Evolutionary conservation across 2,888 invertebrate genomes (phyloP).

Genomic region (Agrilus mali): DNA sequence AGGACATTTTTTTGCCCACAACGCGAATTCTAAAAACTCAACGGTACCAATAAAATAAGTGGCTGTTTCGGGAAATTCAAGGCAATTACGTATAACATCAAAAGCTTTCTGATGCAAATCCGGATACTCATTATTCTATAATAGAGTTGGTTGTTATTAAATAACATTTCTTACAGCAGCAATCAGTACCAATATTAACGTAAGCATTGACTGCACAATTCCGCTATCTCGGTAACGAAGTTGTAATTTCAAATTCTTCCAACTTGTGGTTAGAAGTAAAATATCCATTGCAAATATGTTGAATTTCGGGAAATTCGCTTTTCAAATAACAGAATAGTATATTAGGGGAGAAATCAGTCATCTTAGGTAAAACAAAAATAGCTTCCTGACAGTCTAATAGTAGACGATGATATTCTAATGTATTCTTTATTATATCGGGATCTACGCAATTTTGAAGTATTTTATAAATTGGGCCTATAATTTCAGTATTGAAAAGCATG

Average conservation of each 20-base stretch:
- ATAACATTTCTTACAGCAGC: too few relatives aligned
- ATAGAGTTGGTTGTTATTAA: too few relatives aligned
- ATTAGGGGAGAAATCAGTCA: slow-evolving; percentile 4
- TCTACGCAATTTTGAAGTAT: slow-evolving; percentile 3
- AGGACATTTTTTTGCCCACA: slow-evolving; percentile 8
- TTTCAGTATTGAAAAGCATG: slow-evolving; percentile 4
- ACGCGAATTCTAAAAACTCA: slow-evolving; percentile 7
- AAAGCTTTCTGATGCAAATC: slow-evolving; percentile 6
- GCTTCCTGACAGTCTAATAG: slow-evolving; percentile 7
- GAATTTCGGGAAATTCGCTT: slow-evolving; percentile 3
- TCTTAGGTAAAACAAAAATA: slow-evolving; percentile 1
- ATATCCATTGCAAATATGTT: slow-evolving; percentile 2
- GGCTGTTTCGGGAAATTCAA: slow-evolving; percentile 6
- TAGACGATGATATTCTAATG: slow-evolving; percentile 2
- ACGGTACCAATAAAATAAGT: slow-evolving; percentile 5
- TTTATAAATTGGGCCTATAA: slow-evolving; percentile 3
- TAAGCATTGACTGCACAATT: slow-evolving; percentile 2
- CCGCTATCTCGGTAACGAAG: slow-evolving; percentile 1
- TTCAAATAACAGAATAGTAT: slow-evolving; percentile 4
- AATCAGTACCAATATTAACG: not conserved
- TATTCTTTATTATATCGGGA: slow-evolving; percentile 6
- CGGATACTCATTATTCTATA: slow-evolving; percentile 2
- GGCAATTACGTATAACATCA: slow-evolving; percentile 3
- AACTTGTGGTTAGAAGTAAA: slow-evolving; percentile 2
- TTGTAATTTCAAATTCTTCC: slow-evolving; percentile 3